Evolutionary conservation across 1,140 invertebrate species (phyloP).

Genomic region (Nephila pilipes): DNA sequence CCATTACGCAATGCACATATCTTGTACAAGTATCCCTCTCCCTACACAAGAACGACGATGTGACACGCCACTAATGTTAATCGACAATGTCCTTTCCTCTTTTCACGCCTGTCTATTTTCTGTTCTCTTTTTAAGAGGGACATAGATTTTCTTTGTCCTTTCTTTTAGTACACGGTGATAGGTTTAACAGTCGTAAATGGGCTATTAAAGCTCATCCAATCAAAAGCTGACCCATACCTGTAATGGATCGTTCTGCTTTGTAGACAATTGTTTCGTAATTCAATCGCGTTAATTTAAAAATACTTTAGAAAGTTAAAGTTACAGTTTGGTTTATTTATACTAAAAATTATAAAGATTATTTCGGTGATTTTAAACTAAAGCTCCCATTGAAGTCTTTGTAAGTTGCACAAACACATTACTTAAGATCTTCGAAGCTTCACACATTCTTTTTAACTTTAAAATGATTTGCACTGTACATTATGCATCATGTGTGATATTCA

Average conservation of each 20-base stretch:
- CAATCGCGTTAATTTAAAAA: not conserved
- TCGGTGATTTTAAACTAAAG: no score
- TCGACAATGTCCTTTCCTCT: constrained; percentile 41
- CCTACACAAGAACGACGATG: constrained; percentile 1
- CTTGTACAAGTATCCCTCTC: not conserved
- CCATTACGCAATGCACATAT: constrained; percentile 57
- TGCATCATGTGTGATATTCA: no score
- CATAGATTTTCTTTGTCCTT: constrained; percentile 23
- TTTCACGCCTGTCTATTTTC: constrained; percentile 46
- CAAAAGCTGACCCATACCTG: not conserved
- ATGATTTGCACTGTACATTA: no score
- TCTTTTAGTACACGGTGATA: not conserved
- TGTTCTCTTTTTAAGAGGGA: constrained; percentile 47
- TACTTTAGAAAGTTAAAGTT: not conserved
- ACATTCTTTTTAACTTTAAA: no score
- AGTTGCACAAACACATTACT: no score
- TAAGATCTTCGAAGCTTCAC: no score
- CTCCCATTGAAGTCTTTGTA: no score
- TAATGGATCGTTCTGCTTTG: not conserved
- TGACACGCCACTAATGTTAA: constrained; percentile 48
- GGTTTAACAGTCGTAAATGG: constrained; percentile 26
- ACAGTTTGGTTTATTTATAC: not conserved
- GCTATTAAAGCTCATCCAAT: constrained; percentile 4
- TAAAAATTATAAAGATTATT: no score
- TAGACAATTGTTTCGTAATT: not conserved